Evolutionary conservation across 2,888 invertebrate genomes (phyloP), one percentile per base, ranked within the genome.

Genomic region (Gastracanthus pulcherrimus): DNA sequence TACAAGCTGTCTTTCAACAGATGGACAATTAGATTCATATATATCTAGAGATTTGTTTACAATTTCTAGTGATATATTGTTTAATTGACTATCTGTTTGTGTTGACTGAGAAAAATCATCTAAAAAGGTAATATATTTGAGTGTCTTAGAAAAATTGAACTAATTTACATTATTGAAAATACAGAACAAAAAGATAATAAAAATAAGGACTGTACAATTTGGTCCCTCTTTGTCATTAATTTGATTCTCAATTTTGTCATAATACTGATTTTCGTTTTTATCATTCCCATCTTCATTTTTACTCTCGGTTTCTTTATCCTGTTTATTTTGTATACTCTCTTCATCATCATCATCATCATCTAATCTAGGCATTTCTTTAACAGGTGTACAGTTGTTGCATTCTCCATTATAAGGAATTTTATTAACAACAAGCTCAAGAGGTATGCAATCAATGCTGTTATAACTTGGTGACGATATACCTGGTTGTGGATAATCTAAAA

Each of bases 401-500:
- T 48, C 48, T 36, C 51, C 13, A 55, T 75, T 36, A 19, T 69
- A 38, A 23, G 74, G 16, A 38, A 80, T 31, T 60, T 38, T 38
- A 58, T 80, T 74, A 7, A 38, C 3, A 3, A 19, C 11, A 45
- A 74, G 45, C 48, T 69, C 16, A 26, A 36, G 29, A 34, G 80
- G 75, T 2, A 26, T 41, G 23, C 51, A 64, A 29, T 34, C 36
- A 26, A 23, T 36, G 36, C 23, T 55, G 31, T 60, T 58, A 66
- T 36, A 76, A 58, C 13, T 76, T 66, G 58, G 11, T 36, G 11
- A 11, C 41, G 38, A 16, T 64, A 13, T n/a, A 1, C 11, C 4
- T 34, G 36, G 70, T 16, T 64, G 34, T 7, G 45, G 5, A 76
- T 34, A 76, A 66, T 71, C 76, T 76, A 38, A 38, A 71, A 70